Evolutionary conservation across 2,888 invertebrate species (phyloP), one percentile per base, ranked within the genome.

Genomic region (Blera fallax): DNA sequence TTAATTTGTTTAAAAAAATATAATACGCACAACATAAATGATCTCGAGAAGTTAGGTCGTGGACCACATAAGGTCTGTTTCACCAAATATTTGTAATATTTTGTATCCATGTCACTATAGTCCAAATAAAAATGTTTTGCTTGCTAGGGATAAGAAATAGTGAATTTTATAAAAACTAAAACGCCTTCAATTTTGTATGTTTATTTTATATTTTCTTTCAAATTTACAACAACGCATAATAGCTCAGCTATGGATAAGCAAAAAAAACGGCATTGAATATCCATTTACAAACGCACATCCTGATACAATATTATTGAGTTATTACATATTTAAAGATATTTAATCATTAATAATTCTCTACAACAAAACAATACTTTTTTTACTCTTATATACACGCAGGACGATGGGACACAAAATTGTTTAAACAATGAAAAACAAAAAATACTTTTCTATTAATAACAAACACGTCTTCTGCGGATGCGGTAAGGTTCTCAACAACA

Each of bases 301-400:
- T 45, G 80, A 24, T 37, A 52, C 32, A 34, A 34, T 52, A 64
- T 45, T 50, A 2, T 40, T 24, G 29, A 45, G 52, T 60, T 60
- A 48, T 29, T 62, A 45, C 32, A 74, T 34, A 64, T 56, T 52
- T 64, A 32, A 29, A 16, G n/a, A 34, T 69, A 34, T 62, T 54
- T 54, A 54, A 50, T 82, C 27, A 77, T 64, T 52, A 29, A 73
- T 73, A 78, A 40, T 65, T 69, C 14, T 69, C 56, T 79, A 65
- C 8, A 84, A 80, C 69, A 69, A 84, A 84, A 70, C 64, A 70
- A 70, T 70, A 70, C 70, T 84, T 74, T 73, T 45, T 52, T 62
- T 70, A 64, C 24, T 62, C 50, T 84, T 80, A 84, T 84, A 65
- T 84, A 84, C 84, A 84, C 74, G 64, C 80, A 76, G 58, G 52